Evolutionary conservation across 2,797 vertebrate genomes (phyloP).

Genomic region (Knipowitschia caucasica): DNA sequence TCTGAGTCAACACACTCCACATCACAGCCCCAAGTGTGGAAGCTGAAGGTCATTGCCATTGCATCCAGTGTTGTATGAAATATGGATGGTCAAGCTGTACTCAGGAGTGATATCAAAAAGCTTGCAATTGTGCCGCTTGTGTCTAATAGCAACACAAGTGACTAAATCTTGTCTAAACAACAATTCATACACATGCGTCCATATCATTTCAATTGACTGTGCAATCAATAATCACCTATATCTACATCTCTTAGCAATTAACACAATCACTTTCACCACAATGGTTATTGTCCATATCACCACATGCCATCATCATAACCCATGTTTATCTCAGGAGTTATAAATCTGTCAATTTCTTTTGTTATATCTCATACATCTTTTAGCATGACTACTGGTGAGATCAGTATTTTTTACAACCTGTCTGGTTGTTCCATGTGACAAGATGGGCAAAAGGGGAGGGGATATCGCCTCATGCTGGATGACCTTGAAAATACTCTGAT

Average conservation of each 20-base stretch:
- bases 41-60: constrained; percentile 50
- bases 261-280: constrained; percentile 14
- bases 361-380: constrained; percentile 28
- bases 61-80: constrained; percentile 4
- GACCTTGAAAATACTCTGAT: constrained; percentile 74
- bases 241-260: constrained; percentile 13
- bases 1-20: constrained; percentile 62
- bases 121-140: neutral
- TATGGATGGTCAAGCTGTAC: constrained; percentile 1
- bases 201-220: constrained; percentile 5
- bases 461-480: constrained; percentile 52
- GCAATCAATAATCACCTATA: constrained; percentile 17
- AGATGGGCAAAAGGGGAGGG: constrained; percentile 44
- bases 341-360: constrained; percentile 30
- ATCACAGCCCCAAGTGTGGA: constrained; percentile 30
- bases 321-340: constrained; percentile 6
- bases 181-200: constrained; percentile 7
- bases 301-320: constrained; percentile 9
- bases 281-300: constrained; percentile 15
- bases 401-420: constrained; percentile 34
- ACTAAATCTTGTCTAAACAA: constrained; percentile 1
- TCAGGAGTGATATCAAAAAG: neutral
- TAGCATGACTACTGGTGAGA: constrained; percentile 27
- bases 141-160: neutral
- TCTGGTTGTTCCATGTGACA: constrained; percentile 46